Percentiles rank a stretch among this genome's conserved stretches.
phyloP scores from a whole-genome alignment of 2,797 vertebrate genomes.

The Decapterus maruadsi region DNA sequence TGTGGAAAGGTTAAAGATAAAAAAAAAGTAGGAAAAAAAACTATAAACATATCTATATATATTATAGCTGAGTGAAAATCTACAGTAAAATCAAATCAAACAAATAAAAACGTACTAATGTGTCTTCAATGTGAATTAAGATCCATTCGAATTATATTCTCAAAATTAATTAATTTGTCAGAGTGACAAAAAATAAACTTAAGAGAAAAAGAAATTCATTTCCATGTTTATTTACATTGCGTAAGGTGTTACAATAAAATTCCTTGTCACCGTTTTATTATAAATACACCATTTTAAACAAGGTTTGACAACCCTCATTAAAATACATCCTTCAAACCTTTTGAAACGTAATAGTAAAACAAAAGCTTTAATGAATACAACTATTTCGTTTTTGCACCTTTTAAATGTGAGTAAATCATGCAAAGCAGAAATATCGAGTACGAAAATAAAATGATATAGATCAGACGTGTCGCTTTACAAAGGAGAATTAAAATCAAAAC shows the following conservation, averaged over 20 bases:
- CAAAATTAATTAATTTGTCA: background rate
- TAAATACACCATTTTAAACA: slow-evolving; percentile 83
- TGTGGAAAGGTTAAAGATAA: too few species aligned
- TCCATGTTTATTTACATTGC: slow-evolving; percentile 88
- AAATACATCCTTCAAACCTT: slow-evolving; percentile 84
- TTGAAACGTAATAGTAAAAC: slow-evolving; percentile 74
- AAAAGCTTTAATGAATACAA: slow-evolving; percentile 65
- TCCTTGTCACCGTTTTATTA: slow-evolving; percentile 79
- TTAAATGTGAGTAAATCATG: slow-evolving; percentile 85
- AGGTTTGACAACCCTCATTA: slow-evolving; percentile 79
- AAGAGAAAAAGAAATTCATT: slow-evolving; percentile 51
- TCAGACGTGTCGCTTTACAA: slow-evolving; percentile 74
- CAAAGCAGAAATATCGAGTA: slow-evolving; percentile 82
- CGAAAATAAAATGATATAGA: slow-evolving; percentile 79
- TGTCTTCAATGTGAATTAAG: too few species aligned
- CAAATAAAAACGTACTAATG: too few species aligned
- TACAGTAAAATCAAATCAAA: too few species aligned
- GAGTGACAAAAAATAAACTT: background rate
- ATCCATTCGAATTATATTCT: background rate
- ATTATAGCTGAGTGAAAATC: too few species aligned
- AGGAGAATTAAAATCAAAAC: slow-evolving; percentile 62
- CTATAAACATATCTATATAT: too few species aligned
- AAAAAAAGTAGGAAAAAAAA: too few species aligned
- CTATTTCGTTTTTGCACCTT: slow-evolving; percentile 74
- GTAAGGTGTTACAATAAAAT: slow-evolving; percentile 82